Evolutionary conservation across 2,888 invertebrate species (phyloP), one percentile per base, ranked within the genome.

Genomic region (Sarcophaga carnaria): DNA sequence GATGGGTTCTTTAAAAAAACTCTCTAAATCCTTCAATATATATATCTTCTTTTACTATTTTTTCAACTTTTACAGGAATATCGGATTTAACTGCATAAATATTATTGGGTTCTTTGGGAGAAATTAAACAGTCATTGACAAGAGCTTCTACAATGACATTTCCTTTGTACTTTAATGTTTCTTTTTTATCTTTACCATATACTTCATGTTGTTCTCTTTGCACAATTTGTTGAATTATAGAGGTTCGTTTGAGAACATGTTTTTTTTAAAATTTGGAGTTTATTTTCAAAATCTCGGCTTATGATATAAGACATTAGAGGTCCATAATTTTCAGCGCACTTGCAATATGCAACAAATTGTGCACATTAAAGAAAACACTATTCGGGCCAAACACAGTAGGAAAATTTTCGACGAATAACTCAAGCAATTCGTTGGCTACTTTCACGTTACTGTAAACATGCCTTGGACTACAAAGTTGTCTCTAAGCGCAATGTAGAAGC

Each of bases 251-350:
- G 63, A 80, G 27, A 60, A 83, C 74, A 45, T 83, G 79, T 22
- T 22, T 75, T 45, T 79, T 83, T 83, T 74, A 64, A 66, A 72
- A 67, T 78, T 60, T 78, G 72, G 17, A 78, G 47, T 71, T 82
- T 82, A 37, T 82, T 82, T 82, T 82, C 64, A 66, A 77, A 77
- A 3, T 71, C 70, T n/a, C n/a, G n/a, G n/a, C n/a, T n/a, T n/a
- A n/a, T n/a, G n/a, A n/a, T n/a, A 25, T 83, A 81, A 11, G 27
- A 70, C 63, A 59, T 14, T 12, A 79, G 64, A 14, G 70, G 49
- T 5, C 71, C 71, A 25, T 79, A 71, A 20, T 4, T 37, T 71
- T 72, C 37, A n/a, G 74, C 72, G n/a, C n/a, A n/a, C n/a, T n/a
- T n/a, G n/a, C n/a, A n/a, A n/a, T n/a, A n/a, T n/a, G n/a, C 11